Base-by-base conservation (phyloP, 1,140 invertebrate species). In the Papilio dardanus region DNA sequence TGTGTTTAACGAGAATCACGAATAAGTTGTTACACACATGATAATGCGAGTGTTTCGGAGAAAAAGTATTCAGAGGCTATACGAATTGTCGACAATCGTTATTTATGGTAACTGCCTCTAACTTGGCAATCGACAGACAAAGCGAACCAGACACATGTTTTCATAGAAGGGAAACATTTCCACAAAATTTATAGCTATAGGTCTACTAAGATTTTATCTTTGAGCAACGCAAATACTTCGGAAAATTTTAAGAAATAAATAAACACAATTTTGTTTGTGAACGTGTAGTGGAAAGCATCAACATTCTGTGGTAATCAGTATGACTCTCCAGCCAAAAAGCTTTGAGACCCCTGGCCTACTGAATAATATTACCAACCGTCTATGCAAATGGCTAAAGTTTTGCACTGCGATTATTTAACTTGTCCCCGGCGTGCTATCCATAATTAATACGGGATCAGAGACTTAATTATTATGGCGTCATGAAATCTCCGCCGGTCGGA, bases 361-460 rank as follows among this genome's bases (percentile, higher is more conserved):
- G 78, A 81, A 79, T 75, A 74, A 79, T 78, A 58, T 71, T 58
- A 65, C 33, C 77, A 66, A 46, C 78, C 77, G 71, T 76, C 76
- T 81, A 80, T 82, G 79, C 79, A 80, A 84, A 84, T 76, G 75
- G 62, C 76, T n/a, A n/a, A 73, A 77, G 77, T 82, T 81, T 80
- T 79, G 74, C 79, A 80, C 81, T 78, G 62, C 79, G 79, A 81
- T 84, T 84, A 81, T 77, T 78, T 76, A 77, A 77, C 71, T 74
- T 62, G 54, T 62, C 54, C 30, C 28, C 75, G 65, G 81, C 81
- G 81, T 82, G 83, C 74, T 77, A 28, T 78, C 74, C 77, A 84
- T 84, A 80, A 82, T 78, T 80, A 80, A 81, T 75, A 78, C 42
- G 74, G 50, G 73, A 78, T 21, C 28, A 62, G 54, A 21, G 21